Conservation (phyloP, 2,113 vertebrate species). For the Perca fluviatilis region DNA sequence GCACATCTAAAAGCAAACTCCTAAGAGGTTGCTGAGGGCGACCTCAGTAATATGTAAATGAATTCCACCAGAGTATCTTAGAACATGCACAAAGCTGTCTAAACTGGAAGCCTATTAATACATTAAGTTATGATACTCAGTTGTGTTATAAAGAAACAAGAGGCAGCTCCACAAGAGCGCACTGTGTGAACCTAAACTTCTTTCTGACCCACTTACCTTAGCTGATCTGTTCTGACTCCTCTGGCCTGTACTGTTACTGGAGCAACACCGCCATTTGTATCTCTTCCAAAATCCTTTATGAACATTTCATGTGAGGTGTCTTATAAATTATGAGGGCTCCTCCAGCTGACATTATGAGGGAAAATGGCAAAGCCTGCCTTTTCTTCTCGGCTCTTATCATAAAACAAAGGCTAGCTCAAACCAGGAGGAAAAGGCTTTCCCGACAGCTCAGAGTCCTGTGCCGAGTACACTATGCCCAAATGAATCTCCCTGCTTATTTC, state of each 20-base stretch:
- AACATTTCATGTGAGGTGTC: slow-evolving; percentile 82
- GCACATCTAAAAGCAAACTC: slow-evolving; percentile 81
- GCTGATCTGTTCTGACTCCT: slow-evolving; percentile 65
- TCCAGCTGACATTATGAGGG: slow-evolving; percentile 73
- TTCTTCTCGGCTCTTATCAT: slow-evolving; percentile 61
- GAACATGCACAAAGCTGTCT: slow-evolving; percentile 82
- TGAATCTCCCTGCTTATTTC: slow-evolving; percentile 57
- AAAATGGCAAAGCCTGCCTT: slow-evolving; percentile 65
- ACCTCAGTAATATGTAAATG: slow-evolving; percentile 84
- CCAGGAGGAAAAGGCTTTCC: slow-evolving; percentile 53
- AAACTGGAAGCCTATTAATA: slow-evolving; percentile 80
- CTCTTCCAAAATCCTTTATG: slow-evolving; percentile 82
- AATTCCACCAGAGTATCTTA: slow-evolving; percentile 78
- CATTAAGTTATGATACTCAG: slow-evolving; percentile 67
- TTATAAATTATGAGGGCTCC: slow-evolving; percentile 82
- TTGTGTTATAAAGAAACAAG: slow-evolving; percentile 59
- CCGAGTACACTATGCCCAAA: slow-evolving; percentile 44
- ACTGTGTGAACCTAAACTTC: slow-evolving; percentile 66
- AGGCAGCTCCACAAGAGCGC: slow-evolving; percentile 47
- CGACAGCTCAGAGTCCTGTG: slow-evolving; percentile 54
- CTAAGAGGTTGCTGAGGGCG: slow-evolving; percentile 83
- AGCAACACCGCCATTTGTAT: slow-evolving; percentile 67
- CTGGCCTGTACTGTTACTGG: slow-evolving; percentile 58
- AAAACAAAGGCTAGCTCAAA: slow-evolving; percentile 66
- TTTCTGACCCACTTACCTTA: slow-evolving; percentile 81